phyloP scores from a whole-genome alignment of 2,113 vertebrate genomes.

The Amphiprion percula region DNA sequence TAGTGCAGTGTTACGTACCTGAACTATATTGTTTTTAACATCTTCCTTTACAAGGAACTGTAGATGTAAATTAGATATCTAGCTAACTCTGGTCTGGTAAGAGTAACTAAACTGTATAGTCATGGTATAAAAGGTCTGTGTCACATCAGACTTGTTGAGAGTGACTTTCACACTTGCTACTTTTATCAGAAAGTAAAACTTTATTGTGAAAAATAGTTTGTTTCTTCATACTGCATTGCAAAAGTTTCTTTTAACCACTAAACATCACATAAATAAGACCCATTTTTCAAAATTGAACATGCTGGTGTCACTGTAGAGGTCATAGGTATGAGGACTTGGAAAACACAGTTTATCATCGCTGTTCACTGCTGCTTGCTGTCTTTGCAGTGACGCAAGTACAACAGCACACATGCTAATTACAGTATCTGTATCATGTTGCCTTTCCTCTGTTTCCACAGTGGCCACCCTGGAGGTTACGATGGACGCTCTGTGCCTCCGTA shows the following conservation, averaged over 20 bases:
- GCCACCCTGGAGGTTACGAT: slow-evolving; percentile 93
- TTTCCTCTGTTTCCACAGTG: slow-evolving; percentile 75
- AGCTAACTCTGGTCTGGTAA: too few relatives aligned
- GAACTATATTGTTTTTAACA: too few relatives aligned
- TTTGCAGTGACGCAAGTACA: not conserved
- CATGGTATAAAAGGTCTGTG: too few relatives aligned
- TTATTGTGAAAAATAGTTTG: not conserved
- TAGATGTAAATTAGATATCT: too few relatives aligned
- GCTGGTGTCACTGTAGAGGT: not conserved
- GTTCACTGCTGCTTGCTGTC: not conserved
- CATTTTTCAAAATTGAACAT: not conserved
- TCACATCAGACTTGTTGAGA: too few relatives aligned
- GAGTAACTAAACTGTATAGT: too few relatives aligned
- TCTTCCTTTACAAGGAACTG: too few relatives aligned
- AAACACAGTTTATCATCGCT: not conserved
- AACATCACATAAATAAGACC: not conserved
- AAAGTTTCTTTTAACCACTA: not conserved
- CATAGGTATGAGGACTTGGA: too few relatives aligned
- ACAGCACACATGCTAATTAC: not conserved
- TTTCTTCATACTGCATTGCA: too few relatives aligned
- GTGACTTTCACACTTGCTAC: too few relatives aligned
- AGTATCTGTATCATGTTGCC: not conserved
- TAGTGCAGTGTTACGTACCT: too few relatives aligned
- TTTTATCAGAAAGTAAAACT: not conserved
- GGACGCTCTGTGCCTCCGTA: slow-evolving; percentile 92